These are phyloP conservation scores for Falco concolor DNA, from an alignment of 2,797 vertebrate species.

Conservation along the genomic window DNA sequence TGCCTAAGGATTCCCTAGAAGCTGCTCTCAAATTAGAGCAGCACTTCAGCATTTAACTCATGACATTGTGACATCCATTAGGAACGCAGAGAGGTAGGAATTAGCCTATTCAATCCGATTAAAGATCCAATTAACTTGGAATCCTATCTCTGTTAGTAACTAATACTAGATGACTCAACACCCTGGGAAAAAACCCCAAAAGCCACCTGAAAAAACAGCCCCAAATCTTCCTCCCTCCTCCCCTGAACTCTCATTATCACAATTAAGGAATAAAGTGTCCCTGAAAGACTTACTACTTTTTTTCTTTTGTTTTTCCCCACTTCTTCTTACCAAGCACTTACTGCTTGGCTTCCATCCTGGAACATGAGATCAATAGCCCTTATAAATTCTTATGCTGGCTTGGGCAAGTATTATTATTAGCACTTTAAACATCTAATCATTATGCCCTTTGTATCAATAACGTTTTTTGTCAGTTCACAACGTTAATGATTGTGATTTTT, in stretches of 20 bases:
- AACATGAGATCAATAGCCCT: neutral
- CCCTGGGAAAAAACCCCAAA: neutral
- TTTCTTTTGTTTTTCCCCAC: too few relatives aligned
- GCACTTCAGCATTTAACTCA: conserved; percentile 11
- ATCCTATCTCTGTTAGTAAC: neutral
- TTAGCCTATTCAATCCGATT: conserved; percentile 46
- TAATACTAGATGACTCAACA: neutral
- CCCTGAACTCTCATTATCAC: neutral
- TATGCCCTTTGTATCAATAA: neutral
- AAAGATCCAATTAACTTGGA: conserved; percentile 49
- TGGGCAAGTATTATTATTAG: neutral
- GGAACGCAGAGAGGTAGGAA: conserved; percentile 13
- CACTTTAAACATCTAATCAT: neutral
- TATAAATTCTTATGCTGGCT: neutral
- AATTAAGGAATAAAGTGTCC: neutral
- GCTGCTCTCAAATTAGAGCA: neutral
- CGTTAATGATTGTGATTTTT: conserved; percentile 18
- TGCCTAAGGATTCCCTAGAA: conserved; percentile 21
- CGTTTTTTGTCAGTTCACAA: neutral
- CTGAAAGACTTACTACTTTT: neutral
- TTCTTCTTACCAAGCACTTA: neutral
- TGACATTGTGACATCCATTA: conserved; percentile 23
- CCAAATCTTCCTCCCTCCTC: neutral
- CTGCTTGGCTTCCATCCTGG: neutral
- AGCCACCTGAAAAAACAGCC: neutral